These are phyloP conservation scores for Antrozous pallidus DNA, from an alignment of 2,797 vertebrate species.

Conservation along the genomic window DNA sequence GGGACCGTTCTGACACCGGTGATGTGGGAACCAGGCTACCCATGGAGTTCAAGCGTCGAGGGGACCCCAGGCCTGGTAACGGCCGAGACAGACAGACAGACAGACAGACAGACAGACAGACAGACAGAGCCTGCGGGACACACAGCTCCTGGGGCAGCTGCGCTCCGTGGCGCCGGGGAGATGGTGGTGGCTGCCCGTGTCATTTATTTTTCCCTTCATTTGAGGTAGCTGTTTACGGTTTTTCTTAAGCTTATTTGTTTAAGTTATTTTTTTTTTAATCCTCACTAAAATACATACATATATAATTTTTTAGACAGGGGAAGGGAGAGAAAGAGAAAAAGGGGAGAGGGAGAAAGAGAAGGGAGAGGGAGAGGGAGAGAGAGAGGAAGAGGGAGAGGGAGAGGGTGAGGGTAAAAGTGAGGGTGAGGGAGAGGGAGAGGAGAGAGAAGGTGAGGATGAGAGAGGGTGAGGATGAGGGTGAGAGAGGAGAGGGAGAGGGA, in stretches of 20 bases:
- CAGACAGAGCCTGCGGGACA: background rate
- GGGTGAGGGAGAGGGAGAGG: too few relatives aligned
- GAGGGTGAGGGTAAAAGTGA: too few relatives aligned
- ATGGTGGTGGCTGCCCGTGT: background rate
- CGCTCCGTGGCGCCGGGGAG: background rate
- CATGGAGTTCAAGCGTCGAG: background rate
- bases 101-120: too few relatives aligned
- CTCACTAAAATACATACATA: background rate
- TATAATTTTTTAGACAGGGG: background rate
- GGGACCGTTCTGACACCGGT: background rate
- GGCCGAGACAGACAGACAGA: too few relatives aligned
- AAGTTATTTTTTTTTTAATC: background rate
- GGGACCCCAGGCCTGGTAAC: background rate
- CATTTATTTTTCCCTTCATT: background rate
- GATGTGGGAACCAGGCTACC: background rate
- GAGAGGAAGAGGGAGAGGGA: background rate
- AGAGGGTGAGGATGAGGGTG: too few relatives aligned
- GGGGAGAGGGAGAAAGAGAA: too few relatives aligned
- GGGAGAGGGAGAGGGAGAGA: background rate
- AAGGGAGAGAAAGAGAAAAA: background rate
- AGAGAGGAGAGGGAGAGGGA: too few relatives aligned
- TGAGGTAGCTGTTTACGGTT: background rate
- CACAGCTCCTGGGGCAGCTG: background rate
- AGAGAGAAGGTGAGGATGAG: background rate
- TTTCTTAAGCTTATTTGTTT: background rate